Conservation (phyloP, 2,797 vertebrate species). For the Steatocranus sp. region DNA sequence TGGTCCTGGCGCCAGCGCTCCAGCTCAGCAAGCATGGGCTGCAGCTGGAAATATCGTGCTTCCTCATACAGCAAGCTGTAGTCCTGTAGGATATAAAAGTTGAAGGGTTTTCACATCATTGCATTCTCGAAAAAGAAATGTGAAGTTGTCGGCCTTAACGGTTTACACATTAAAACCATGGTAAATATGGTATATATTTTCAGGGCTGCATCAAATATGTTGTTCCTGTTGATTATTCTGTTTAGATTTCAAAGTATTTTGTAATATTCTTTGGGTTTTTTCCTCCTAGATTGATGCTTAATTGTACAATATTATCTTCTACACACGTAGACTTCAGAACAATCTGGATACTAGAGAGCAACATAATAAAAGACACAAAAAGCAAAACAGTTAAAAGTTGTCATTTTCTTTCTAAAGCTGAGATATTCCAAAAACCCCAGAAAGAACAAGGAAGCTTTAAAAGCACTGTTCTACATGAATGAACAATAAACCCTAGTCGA, state of each 20-base stretch:
- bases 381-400: background rate
- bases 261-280: background rate
- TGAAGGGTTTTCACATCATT: background rate
- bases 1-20: slow-evolving; percentile 95
- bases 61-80: slow-evolving; percentile 97
- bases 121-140: background rate
- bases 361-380: background rate
- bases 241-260: background rate
- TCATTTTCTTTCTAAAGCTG: background rate
- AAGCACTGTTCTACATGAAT: slow-evolving; percentile 21
- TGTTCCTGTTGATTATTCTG: background rate
- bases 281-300: background rate
- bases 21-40: slow-evolving; percentile 93
- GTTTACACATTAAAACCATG: background rate
- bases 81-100: slow-evolving; percentile 72
- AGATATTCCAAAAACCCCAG: fast-evolving
- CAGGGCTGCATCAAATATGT: background rate
- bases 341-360: background rate
- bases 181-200: background rate
- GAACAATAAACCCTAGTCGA: slow-evolving; percentile 1
- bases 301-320: background rate
- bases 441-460: background rate
- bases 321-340: background rate
- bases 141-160: background rate
- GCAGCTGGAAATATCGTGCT: slow-evolving; percentile 97